Evolutionary conservation across 2,797 vertebrate genomes (phyloP), one percentile per base, ranked within the genome.

Genomic region (Meda fulgida): DNA sequence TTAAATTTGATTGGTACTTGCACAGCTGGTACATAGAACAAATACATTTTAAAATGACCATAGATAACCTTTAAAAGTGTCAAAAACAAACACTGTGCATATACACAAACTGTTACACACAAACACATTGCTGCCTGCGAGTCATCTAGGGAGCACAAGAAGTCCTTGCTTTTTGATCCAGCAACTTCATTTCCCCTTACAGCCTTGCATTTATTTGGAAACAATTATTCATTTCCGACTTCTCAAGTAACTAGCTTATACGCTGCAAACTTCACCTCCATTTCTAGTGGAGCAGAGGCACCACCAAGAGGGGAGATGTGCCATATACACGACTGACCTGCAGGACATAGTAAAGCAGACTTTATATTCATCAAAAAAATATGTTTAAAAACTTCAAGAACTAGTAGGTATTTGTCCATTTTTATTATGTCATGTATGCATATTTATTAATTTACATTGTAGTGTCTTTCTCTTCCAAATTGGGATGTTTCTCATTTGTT

Each of bases 121-220:
- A 73, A 51, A 75, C 78, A 76, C 53, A 51, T 63, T 9, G 31
- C 21, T 80, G 60, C 29, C 38, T 75, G 66, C 31, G 48, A 72
- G 58, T 80, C 67, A 38, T 58, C 55, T 31, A 51, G 66, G 65
- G 55, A 72, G 51, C 67, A 79, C 51, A 78, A 46, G 7, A 71
- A 63, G 77, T 80, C 78, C 53, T 85, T 78, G 21, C 38, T 26
- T 79, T 66, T 73, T 79, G 60, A 66, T 48, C 77, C 60, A 79
- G 60, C 29, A 70, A 36, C 40, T 73, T 60, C 46, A 23, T 3
- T 55, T 16, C 13, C 4, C 8, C 36, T 19, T 21, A 29, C 31
- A 67, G 60, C n/a, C 43, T 69, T 31, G 46, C 72, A 55, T 67
- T 76, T 67, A 84, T 77, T 84, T 67, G 46, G 72, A 67, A 77